These are phyloP conservation scores for Eumeta japonica DNA, from an alignment of 1,140 invertebrate genomes.

Conservation along the genomic window DNA sequence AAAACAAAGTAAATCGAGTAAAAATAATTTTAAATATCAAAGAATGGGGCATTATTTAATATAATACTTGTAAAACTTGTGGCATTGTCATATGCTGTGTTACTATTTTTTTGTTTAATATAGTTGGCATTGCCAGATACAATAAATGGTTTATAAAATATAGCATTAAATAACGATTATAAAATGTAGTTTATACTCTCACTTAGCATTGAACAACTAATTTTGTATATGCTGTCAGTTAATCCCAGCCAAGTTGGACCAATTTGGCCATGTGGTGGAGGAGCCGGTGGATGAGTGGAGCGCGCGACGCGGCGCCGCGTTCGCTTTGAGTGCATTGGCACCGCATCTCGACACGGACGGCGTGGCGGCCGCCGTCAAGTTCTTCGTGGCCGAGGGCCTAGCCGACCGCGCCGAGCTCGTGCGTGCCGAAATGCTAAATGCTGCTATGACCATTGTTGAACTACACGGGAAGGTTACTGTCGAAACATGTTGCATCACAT, in stretches of 20 bases:
- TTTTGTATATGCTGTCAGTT: constrained; percentile 63
- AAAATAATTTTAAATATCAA: too few relatives aligned
- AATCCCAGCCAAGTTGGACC: constrained; percentile 83
- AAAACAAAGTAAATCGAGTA: too few relatives aligned
- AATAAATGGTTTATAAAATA: too few relatives aligned
- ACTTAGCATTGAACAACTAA: too few relatives aligned
- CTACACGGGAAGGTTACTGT: constrained; percentile 80
- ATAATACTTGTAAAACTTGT: too few relatives aligned
- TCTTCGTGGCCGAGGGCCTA: constrained; percentile 85
- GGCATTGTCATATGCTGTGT: too few relatives aligned
- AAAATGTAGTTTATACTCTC: too few relatives aligned
- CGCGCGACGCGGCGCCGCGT: constrained; percentile 81
- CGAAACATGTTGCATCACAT: too few relatives aligned
- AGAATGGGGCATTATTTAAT: too few relatives aligned
- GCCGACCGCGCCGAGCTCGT: constrained; percentile 83
- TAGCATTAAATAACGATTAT: too few relatives aligned
- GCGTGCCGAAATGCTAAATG: constrained; percentile 86
- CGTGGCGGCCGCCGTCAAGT: constrained; percentile 71
- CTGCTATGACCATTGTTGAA: constrained; percentile 88
- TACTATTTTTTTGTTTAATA: too few relatives aligned
- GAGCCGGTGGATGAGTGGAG: constrained; percentile 87
- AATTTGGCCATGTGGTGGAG: constrained; percentile 86
- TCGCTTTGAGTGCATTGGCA: constrained; percentile 75
- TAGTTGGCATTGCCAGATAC: too few relatives aligned
- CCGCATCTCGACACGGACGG: constrained; percentile 65